These are phyloP conservation scores for Lerema accius DNA, from an alignment of 1,140 invertebrate genomes.

Conservation along the genomic window DNA sequence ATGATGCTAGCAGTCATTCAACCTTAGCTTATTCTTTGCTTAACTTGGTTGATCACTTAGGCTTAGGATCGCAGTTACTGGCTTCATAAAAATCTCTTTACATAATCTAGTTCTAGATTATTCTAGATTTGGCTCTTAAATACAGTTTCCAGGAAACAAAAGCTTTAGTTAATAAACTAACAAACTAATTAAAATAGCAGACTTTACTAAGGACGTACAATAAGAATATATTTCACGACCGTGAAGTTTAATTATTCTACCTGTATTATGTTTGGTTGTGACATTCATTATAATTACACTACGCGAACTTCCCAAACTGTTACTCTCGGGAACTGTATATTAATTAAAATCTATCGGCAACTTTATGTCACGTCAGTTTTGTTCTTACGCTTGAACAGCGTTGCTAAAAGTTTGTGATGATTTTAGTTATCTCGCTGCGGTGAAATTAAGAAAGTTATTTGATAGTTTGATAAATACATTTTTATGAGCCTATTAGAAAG, in stretches of 20 bases:
- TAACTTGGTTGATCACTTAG: too few relatives aligned
- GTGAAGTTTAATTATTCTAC: background rate
- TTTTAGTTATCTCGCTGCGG: too few relatives aligned
- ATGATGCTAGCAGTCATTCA: too few relatives aligned
- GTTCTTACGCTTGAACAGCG: background rate
- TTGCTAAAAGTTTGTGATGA: background rate
- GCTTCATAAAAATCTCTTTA: too few relatives aligned
- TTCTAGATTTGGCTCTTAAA: background rate
- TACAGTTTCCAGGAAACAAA: background rate
- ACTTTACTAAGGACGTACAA: background rate
- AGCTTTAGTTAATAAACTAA: background rate
- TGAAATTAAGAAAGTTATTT: too few relatives aligned
- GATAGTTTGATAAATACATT: too few relatives aligned
- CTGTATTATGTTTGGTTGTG: constrained; percentile 1
- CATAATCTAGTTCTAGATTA: too few relatives aligned
- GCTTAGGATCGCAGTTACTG: too few relatives aligned
- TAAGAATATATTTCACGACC: background rate
- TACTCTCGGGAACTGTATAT: background rate
- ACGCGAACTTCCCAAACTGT: constrained; percentile 12
- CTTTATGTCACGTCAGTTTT: constrained; percentile 19
- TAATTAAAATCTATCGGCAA: constrained; percentile 17
- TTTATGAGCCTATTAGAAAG: too few relatives aligned
- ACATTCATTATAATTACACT: constrained; percentile 17
- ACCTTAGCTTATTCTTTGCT: too few relatives aligned
- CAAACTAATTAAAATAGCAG: background rate